phyloP scores from a whole-genome alignment of 2,888 invertebrate genomes.

The Pyrocoelia pectoralis region DNA sequence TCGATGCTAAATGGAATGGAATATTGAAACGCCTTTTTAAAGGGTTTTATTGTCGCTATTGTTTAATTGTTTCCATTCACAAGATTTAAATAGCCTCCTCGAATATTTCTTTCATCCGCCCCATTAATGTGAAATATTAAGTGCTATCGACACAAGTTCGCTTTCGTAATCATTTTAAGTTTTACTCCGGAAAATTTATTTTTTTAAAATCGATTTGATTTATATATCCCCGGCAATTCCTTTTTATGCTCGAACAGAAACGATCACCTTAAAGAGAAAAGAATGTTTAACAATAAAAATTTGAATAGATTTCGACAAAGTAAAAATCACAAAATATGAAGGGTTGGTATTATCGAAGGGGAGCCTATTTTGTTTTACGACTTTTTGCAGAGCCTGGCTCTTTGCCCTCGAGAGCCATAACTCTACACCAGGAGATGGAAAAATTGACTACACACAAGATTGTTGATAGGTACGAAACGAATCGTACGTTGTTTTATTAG shows the following conservation, averaged over 20 bases:
- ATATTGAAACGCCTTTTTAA: conserved; percentile 39
- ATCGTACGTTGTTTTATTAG: conserved; percentile 43
- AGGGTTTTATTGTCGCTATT: conserved; percentile 31
- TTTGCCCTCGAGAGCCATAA: conserved; percentile 44
- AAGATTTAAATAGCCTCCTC: conserved; percentile 26
- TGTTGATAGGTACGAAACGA: conserved; percentile 40
- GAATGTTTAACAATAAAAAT: conserved; percentile 24
- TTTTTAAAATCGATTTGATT: conserved; percentile 1
- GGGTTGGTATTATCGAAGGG: conserved; percentile 39
- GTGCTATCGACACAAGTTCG: conserved; percentile 14
- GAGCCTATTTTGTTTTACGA: conserved; percentile 49
- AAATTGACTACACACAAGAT: conserved; percentile 46
- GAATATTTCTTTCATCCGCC: conserved; percentile 13
- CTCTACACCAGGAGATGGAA: conserved; percentile 45
- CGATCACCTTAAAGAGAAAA: conserved; percentile 20
- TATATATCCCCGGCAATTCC: neutral
- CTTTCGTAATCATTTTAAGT: neutral
- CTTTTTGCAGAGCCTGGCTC: conserved; percentile 36
- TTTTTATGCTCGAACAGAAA: conserved; percentile 14
- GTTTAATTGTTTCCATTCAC: conserved; percentile 35
- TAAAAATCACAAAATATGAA: conserved; percentile 30
- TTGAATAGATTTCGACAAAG: conserved; percentile 26
- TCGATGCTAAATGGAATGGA: conserved; percentile 38
- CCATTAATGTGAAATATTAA: conserved; percentile 22
- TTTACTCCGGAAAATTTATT: conserved; percentile 5